Conservation (phyloP, 2,888 invertebrate genomes). For the Acholoe squamosa region DNA sequence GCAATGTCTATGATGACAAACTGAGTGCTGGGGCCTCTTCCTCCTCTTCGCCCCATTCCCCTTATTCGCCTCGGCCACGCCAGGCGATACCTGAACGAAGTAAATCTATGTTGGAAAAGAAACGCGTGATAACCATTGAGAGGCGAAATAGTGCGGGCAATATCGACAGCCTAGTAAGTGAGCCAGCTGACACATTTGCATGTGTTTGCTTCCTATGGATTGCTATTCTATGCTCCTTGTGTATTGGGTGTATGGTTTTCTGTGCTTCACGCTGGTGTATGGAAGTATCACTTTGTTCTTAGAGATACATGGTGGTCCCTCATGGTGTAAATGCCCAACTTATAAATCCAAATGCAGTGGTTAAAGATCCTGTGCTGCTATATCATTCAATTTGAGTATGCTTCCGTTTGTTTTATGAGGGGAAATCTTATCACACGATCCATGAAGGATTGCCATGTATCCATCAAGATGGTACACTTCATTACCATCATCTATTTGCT, state of each 20-base stretch:
- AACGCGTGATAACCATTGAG: slow-evolving; percentile 68
- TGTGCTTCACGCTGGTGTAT: not conserved
- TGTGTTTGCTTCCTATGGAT: slow-evolving; percentile 48
- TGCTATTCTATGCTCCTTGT: not conserved
- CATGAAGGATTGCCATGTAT: not conserved
- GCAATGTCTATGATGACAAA: slow-evolving; percentile 40
- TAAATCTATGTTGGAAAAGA: slow-evolving; percentile 63
- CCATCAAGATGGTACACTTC: not conserved
- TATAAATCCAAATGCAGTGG: too few species aligned
- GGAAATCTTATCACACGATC: not conserved
- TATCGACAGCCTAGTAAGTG: slow-evolving; percentile 79
- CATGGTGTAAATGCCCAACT: not conserved
- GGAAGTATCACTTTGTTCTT: not conserved
- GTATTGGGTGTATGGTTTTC: not conserved
- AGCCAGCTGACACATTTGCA: slow-evolving; percentile 57
- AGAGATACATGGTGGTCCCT: not conserved
- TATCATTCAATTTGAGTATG: too few species aligned
- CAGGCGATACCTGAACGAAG: slow-evolving; percentile 45
- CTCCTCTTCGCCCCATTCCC: slow-evolving; percentile 53
- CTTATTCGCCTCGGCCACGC: slow-evolving; percentile 39
- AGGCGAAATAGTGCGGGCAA: slow-evolving; percentile 80
- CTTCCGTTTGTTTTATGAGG: too few species aligned
- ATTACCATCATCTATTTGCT: not conserved
- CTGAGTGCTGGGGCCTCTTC: slow-evolving; percentile 15
- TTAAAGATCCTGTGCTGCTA: too few species aligned